Conservation (phyloP, 2,888 invertebrate species). For the Micoletzkya japonica region DNA sequence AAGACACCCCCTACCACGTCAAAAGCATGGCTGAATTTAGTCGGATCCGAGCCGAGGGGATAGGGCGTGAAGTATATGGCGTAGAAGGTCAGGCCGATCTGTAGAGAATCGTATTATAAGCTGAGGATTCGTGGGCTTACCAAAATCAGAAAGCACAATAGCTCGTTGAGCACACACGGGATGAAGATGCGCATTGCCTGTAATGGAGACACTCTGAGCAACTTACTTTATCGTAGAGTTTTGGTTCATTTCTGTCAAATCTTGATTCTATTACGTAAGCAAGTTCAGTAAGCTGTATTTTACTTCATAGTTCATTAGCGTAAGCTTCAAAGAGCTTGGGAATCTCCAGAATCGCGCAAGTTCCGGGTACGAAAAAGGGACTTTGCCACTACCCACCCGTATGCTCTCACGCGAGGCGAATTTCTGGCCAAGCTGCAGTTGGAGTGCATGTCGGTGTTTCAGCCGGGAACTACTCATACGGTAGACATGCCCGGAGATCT, state of each 20-base stretch:
- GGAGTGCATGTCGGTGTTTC: constrained; percentile 1
- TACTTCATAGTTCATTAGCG: not conserved
- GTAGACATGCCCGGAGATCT: not conserved
- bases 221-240: too few species aligned
- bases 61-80: constrained; percentile 1
- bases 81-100: not conserved
- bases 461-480: constrained; percentile 9
- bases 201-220: not conserved
- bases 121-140: not conserved
- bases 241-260: too few species aligned
- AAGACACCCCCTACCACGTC: constrained; percentile 12
- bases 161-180: constrained; percentile 10
- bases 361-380: too few species aligned
- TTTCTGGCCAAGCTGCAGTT: constrained; percentile 8
- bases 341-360: too few species aligned
- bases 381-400: not conserved
- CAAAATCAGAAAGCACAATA: constrained; percentile 6
- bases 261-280: not conserved
- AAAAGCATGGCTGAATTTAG: constrained; percentile 11
- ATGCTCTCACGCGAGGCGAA: constrained; percentile 17
- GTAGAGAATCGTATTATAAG: not conserved
- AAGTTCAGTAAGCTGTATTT: not conserved
- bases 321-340: too few species aligned
- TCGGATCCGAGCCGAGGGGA: constrained; percentile 11
- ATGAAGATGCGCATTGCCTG: constrained; percentile 15